Conservation (phyloP, 1,140 invertebrate genomes). For the Drosophila parabipectinata region DNA sequence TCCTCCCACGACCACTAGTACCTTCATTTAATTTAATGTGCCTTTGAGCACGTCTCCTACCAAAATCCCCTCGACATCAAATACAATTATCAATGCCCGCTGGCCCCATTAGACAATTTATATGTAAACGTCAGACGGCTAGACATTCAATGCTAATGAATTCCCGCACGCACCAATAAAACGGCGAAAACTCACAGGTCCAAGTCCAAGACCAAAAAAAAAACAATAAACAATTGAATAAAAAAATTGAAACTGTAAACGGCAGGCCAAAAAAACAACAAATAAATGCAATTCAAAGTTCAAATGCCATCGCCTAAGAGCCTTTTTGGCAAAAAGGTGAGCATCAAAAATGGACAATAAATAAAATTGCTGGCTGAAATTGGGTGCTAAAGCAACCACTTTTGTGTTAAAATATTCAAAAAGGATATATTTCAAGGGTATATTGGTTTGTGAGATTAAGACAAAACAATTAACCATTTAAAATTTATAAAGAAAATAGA, state of each 20-base stretch:
- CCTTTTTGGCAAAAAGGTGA: constrained; percentile 6
- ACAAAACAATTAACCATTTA: not conserved
- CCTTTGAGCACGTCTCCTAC: constrained; percentile 5
- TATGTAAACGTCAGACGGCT: constrained; percentile 64
- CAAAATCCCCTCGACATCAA: constrained; percentile 29
- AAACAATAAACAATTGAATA: not conserved
- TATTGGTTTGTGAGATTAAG: not conserved
- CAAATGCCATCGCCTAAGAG: constrained; percentile 30
- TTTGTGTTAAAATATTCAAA: constrained; percentile 28
- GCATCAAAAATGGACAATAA: constrained; percentile 46
- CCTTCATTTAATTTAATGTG: constrained; percentile 25
- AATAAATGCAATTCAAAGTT: constrained; percentile 41
- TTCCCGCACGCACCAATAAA: constrained; percentile 54
- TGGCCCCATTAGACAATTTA: constrained; percentile 56
- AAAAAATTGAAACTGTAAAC: constrained; percentile 11
- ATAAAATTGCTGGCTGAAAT: constrained; percentile 49
- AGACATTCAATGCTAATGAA: constrained; percentile 68
- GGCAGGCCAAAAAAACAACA: constrained; percentile 19
- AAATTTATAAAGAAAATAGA: not conserved
- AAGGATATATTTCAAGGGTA: not conserved
- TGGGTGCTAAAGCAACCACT: constrained; percentile 34
- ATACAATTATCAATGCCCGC: constrained; percentile 45
- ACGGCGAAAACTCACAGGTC: constrained; percentile 21
- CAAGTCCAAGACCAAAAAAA: not conserved
- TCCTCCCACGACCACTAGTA: not conserved